A percentile compares a stretch with the other conserved stretches of the same genome.
phyloP scores from a whole-genome alignment of 1,140 invertebrate species.

The Drosophila hydei region DNA sequence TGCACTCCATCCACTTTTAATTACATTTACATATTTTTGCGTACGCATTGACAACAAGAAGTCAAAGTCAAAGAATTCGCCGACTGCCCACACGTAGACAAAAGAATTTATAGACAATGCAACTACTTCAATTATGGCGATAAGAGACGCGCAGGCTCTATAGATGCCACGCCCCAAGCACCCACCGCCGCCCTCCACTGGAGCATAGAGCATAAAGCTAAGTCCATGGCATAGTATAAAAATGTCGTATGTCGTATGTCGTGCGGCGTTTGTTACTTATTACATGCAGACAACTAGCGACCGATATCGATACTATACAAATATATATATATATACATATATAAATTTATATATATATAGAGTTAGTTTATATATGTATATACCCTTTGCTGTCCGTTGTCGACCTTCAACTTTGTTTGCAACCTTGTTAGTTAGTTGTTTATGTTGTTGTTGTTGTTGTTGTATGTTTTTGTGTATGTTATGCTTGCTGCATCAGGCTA shows the following conservation, averaged over 20 bases:
- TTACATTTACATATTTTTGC: conserved; percentile 71
- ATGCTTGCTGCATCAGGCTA: conserved; percentile 16
- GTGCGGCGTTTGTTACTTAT: conserved; percentile 80
- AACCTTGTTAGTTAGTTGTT: conserved; percentile 55
- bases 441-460: conserved; percentile 25
- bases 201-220: conserved; percentile 20
- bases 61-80: conserved; percentile 56
- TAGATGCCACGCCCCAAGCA: conserved; percentile 1
- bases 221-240: conserved; percentile 65
- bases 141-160: conserved; percentile 40
- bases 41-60: conserved; percentile 56
- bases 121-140: conserved; percentile 79
- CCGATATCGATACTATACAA: conserved; percentile 75
- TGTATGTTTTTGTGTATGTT: conserved; percentile 27
- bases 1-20: conserved; percentile 49
- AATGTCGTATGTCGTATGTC: conserved; percentile 75
- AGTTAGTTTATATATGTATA: conserved; percentile 18
- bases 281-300: conserved; percentile 57
- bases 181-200: conserved; percentile 3
- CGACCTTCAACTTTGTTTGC: conserved; percentile 64
- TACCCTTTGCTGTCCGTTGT: conserved; percentile 15
- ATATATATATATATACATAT: conserved; percentile 25
- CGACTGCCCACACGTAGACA: conserved; percentile 72
- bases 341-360: conserved; percentile 10
- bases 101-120: conserved; percentile 79